Evolutionary conservation across 2,113 vertebrate species (phyloP), one percentile per base, ranked within the genome.

Genomic region (Oostethus manadensis): DNA sequence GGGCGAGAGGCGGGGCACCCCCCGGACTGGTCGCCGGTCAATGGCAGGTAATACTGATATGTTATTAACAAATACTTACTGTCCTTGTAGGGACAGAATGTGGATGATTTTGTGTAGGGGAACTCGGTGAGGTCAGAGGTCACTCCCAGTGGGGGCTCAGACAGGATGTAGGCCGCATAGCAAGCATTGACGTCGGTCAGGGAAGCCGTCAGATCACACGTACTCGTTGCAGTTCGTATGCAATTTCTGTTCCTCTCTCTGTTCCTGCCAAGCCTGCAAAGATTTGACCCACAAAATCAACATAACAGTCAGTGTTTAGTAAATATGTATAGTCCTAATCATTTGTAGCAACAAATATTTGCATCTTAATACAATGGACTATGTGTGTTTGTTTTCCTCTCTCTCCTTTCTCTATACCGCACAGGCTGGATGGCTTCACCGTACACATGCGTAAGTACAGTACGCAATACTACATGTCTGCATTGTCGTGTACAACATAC

Each of bases 11-110:
- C n/a, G n/a, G n/a, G n/a, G n/a, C n/a, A n/a, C n/a, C n/a, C n/a
- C n/a, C n/a, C n/a, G n/a, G n/a, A n/a, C n/a, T n/a, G n/a, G n/a
- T n/a, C n/a, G n/a, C n/a, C n/a, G n/a, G n/a, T n/a, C n/a, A n/a
- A n/a, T n/a, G n/a, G n/a, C n/a, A n/a, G n/a, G 23, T 26, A 26
- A 26, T 26, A 26, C 23, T 26, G 23, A 38, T 10, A 9, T 3
- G 23, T 47, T 10, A 11, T 18, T 35, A n/a, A 17, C 4, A 10
- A 3, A 11, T 3, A 92, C 96, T 65, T 89, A 99, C 97, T 97
- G 46, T 97, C 89, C 50, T 8, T 6, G 48, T 93, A 95, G 21
- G 94, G 97, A 11, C 66, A 92, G 83, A 98, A 96, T 6, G 33
- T 17, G 0, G 75, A 66, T 1, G 95, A 88, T 1, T 58, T 66